A percentile compares a stretch with the other conserved stretches of the same genome.
phyloP scores from a whole-genome alignment of 1,140 invertebrate genomes.

The Pristionchus pacificus region DNA sequence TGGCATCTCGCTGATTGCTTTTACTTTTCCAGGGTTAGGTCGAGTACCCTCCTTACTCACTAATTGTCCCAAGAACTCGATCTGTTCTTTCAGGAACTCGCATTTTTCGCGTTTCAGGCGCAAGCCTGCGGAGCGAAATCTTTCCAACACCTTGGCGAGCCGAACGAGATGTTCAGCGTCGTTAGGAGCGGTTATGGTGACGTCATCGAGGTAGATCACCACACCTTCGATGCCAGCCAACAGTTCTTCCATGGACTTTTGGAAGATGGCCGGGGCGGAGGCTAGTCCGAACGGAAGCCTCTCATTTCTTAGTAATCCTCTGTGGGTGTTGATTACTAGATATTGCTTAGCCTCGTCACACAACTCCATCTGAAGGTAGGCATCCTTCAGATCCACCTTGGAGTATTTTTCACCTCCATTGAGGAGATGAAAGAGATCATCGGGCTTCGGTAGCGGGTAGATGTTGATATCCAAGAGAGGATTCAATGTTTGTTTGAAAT shows the following conservation, averaged over 20 bases:
- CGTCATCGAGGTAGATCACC: slow-evolving; percentile 40
- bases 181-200: slow-evolving; percentile 26
- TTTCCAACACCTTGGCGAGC: slow-evolving; percentile 12
- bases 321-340: slow-evolving; percentile 38
- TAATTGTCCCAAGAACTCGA: slow-evolving; percentile 29
- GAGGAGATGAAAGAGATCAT: slow-evolving; percentile 44
- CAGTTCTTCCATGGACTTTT: slow-evolving; percentile 60
- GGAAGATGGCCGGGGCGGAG: slow-evolving; percentile 62
- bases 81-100: not conserved
- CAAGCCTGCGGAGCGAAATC: slow-evolving; percentile 20
- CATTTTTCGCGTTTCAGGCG: slow-evolving; percentile 27
- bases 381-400: slow-evolving; percentile 49
- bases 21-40: slow-evolving; percentile 22
- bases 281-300: slow-evolving; percentile 61
- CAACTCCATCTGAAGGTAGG: slow-evolving; percentile 40
- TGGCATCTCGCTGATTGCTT: slow-evolving; percentile 32
- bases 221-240: slow-evolving; percentile 49
- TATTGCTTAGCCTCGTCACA: slow-evolving; percentile 40
- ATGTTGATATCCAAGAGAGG: slow-evolving; percentile 25
- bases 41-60: slow-evolving; percentile 15
- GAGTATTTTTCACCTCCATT: slow-evolving; percentile 43
- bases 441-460: slow-evolving; percentile 47
- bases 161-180: slow-evolving; percentile 14
- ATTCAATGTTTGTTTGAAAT: slow-evolving; percentile 56
- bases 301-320: slow-evolving; percentile 36